These are phyloP conservation scores for Chionodraco myersi DNA, from an alignment of 2,113 vertebrate genomes.

Conservation along the genomic window DNA sequence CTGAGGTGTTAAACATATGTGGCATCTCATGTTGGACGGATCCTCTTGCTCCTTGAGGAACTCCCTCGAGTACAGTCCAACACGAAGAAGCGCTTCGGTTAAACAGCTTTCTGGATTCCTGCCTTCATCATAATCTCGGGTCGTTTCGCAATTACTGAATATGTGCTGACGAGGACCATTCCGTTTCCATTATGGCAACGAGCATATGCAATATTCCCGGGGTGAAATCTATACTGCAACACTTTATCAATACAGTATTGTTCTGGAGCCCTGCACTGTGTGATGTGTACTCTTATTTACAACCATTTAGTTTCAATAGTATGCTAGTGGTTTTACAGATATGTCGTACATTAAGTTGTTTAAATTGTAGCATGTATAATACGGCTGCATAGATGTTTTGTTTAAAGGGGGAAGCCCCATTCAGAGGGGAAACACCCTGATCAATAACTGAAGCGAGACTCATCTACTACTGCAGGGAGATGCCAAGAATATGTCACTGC, in stretches of 20 bases:
- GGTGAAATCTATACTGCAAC: constrained; percentile 32
- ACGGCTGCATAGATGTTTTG: not conserved
- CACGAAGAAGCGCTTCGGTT: constrained; percentile 3
- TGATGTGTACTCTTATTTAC: not conserved
- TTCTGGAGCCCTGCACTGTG: not conserved
- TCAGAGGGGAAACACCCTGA: not conserved
- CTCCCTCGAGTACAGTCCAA: constrained; percentile 4
- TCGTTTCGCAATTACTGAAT: constrained; percentile 34
- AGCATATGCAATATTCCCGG: constrained; percentile 43
- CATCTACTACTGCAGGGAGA: not conserved
- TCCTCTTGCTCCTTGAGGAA: constrained; percentile 13
- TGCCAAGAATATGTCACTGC: not conserved
- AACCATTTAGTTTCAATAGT: not conserved
- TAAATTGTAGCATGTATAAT: not conserved
- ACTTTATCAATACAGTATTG: constrained; percentile 19
- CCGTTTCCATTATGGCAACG: constrained; percentile 32
- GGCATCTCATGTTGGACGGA: constrained; percentile 10
- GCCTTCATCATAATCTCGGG: constrained; percentile 35
- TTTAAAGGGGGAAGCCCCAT: not conserved
- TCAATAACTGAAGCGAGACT: constrained; percentile 13
- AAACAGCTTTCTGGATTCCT: constrained; percentile 42
- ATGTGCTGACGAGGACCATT: constrained; percentile 54
- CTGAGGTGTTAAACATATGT: not conserved
- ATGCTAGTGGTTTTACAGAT: not conserved
- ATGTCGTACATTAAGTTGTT: not conserved